Evolutionary conservation across 2,797 vertebrate species (phyloP), one percentile per base, ranked within the genome.

Genomic region (Valencia hispanica): DNA sequence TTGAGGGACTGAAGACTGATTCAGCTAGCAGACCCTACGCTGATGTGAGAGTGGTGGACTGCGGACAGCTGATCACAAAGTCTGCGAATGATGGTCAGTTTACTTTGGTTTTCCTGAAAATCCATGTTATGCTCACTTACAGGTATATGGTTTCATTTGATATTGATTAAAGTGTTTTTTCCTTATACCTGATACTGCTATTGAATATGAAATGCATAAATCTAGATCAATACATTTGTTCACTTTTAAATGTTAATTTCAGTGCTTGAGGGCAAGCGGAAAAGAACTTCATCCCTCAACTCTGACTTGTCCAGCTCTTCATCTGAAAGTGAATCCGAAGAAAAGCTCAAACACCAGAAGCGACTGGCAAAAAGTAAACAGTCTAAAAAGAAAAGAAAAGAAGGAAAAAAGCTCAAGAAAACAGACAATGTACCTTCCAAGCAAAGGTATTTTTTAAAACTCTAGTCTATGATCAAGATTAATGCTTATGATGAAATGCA

Each of bases 1-100:
- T 99, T 36, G 98, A 99, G 90, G 96, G 96, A 65, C 94, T 99
- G 91, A 99, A 99, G 96, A 97, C 98, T 0, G 98, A 99, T 73
- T 95, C 98, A 0, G 97, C 97, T 9, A 99, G 98, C 91, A 94
- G 98, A 73, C 98, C 98, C 1, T 99, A 99, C 3, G 98, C 98
- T 68, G 98, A 99, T 0, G 98, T 99, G 27, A 92, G 98, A 82
- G 96, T 99, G 85, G 96, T 99, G 70, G 97, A 99, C 94, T 99
- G 98, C 32, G 98, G 98, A 63, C 97, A 99, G 86, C 95, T 99
- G 71, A 94, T 96, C 78, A 96, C 97, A 5, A 98, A 97, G 75
- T 95, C 97, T 8, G 93, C 97, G 27, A 99, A 96, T 69, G 97
- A 99, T 34, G 95, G 98, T 98, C 92, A 93, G 93, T 72, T 78